Percentiles rank a stretch among this genome's conserved stretches.
Conservation (phyloP, 2,113 vertebrate genomes). For the Clarias gariepinus region DNA sequence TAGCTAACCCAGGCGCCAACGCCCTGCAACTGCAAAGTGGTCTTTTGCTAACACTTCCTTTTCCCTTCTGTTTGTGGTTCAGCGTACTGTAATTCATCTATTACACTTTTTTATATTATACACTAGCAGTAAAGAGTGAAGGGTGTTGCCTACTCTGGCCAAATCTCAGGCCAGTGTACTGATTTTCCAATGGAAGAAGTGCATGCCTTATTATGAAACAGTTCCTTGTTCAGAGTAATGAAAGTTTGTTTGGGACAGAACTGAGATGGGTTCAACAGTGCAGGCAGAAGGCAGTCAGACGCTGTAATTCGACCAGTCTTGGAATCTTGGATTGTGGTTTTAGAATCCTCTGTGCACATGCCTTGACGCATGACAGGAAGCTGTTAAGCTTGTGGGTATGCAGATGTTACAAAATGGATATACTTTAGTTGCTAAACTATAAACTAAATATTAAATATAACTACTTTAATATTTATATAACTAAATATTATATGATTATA, state of each 20-base stretch:
- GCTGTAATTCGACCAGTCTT: slow-evolving; percentile 38
- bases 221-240: not conserved
- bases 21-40: slow-evolving; percentile 31
- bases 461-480: too few species aligned
- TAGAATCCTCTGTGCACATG: slow-evolving; percentile 36
- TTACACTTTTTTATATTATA: not conserved
- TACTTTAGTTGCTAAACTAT: not conserved
- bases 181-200: not conserved
- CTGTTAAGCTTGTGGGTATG: slow-evolving; percentile 26
- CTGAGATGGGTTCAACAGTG: not conserved
- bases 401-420: not conserved
- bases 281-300: not conserved
- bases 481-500: too few species aligned
- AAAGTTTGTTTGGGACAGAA: not conserved
- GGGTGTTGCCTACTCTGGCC: not conserved
- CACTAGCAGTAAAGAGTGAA: not conserved
- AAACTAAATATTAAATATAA: too few species aligned
- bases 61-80: slow-evolving; percentile 31
- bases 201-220: not conserved
- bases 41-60: slow-evolving; percentile 37
- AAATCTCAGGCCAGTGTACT: not conserved
- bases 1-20: slow-evolving; percentile 25
- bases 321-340: slow-evolving; percentile 42
- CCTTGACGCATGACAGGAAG: slow-evolving; percentile 49
- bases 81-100: slow-evolving; percentile 17